Evolutionary conservation across 2,113 vertebrate species (phyloP).

Genomic region (Microcebus murinus): DNA sequence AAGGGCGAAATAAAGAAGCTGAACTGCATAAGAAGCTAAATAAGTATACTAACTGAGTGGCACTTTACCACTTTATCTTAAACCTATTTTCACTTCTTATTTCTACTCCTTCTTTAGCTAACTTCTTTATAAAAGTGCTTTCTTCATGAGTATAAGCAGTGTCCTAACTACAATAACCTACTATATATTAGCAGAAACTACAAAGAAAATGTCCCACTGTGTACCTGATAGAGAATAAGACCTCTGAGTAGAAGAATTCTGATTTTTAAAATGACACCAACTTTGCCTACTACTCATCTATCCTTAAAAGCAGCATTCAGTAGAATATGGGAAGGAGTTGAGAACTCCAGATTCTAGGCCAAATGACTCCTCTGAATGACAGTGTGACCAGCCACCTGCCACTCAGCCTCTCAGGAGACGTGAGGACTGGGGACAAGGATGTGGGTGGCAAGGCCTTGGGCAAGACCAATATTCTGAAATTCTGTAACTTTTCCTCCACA

Average conservation of each 20-base stretch:
- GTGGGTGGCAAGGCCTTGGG: no score
- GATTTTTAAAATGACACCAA: not conserved
- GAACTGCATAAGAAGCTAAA: not conserved
- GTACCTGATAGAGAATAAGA: not conserved
- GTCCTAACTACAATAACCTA: not conserved
- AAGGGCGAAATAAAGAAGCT: not conserved
- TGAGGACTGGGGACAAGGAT: not conserved
- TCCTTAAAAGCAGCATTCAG: not conserved
- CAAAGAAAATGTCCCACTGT: not conserved
- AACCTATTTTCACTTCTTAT: not conserved
- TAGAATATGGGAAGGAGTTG: not conserved
- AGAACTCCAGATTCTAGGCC: not conserved
- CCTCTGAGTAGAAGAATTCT: not conserved
- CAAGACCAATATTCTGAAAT: not conserved
- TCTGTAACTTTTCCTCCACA: no score
- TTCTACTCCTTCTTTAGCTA: not conserved
- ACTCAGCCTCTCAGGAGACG: not conserved
- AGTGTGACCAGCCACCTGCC: rapidly evolving
- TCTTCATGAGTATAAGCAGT: not conserved
- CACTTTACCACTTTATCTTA: not conserved
- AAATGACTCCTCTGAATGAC: not conserved
- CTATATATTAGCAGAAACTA: not conserved
- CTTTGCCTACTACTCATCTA: not conserved
- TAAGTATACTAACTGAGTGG: not conserved
- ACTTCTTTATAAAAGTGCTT: not conserved